A percentile compares a stretch with the other conserved stretches of the same genome.
These are phyloP conservation scores for Saimiri boliviensis DNA, from an alignment of 2,113 vertebrate genomes.

Conservation along the genomic window DNA sequence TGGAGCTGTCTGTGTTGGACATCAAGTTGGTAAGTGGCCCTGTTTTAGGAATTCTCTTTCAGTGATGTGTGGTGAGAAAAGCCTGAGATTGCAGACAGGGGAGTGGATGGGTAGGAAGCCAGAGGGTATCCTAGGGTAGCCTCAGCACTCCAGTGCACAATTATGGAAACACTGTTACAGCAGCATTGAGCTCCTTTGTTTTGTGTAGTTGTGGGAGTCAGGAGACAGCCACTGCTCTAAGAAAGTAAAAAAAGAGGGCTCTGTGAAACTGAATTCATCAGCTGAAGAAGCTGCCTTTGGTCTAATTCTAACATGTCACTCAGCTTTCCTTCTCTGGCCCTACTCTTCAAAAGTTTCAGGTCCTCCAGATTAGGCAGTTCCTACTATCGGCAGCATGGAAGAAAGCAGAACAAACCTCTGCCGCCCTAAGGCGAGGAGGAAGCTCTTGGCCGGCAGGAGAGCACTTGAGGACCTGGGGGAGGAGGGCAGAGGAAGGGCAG, in stretches of 20 bases:
- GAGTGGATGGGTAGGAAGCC: background rate
- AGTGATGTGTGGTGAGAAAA: background rate
- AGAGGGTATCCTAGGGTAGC: background rate
- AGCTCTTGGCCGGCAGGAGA: background rate
- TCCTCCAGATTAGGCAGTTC: background rate
- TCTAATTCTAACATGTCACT: background rate
- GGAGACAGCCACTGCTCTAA: background rate
- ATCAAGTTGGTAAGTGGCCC: background rate
- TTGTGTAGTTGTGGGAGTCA: background rate
- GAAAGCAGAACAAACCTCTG: background rate
- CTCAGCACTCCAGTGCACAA: background rate
- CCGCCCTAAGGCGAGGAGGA: background rate
- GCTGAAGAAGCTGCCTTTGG: background rate
- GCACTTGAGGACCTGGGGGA: background rate
- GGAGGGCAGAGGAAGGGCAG: background rate
- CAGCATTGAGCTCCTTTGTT: background rate
- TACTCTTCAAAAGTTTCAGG: background rate
- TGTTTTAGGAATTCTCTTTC: background rate
- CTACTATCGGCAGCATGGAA: background rate
- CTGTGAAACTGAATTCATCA: background rate
- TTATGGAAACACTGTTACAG: background rate
- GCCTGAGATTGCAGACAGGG: background rate
- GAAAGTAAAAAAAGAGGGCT: background rate
- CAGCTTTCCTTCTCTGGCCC: background rate
- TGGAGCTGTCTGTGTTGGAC: background rate